Conservation (phyloP, 1,140 invertebrate species). For the Bicyclus anynana region DNA sequence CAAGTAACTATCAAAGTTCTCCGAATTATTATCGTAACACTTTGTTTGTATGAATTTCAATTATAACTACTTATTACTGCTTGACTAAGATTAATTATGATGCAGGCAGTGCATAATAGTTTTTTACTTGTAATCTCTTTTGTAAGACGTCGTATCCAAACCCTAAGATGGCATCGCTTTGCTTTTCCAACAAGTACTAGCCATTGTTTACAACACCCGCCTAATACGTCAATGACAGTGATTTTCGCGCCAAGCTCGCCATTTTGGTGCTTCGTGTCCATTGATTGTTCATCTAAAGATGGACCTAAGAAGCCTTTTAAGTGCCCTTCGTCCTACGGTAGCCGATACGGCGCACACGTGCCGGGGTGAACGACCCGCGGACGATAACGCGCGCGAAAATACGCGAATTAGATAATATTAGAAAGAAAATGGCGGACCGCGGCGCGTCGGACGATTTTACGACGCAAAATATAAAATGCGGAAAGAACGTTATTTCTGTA, state of each 20-base stretch:
- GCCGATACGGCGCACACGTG: slow-evolving; percentile 49
- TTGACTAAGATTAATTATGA: too few species aligned
- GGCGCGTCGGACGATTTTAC: slow-evolving; percentile 20
- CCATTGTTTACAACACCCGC: background rate
- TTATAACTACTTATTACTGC: too few species aligned
- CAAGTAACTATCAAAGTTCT: background rate
- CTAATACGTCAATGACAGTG: background rate
- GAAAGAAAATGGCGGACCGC: slow-evolving; percentile 59
- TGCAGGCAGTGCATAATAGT: too few species aligned
- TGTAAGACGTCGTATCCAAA: too few species aligned
- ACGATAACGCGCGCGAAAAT: slow-evolving; percentile 70
- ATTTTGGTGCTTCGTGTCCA: background rate
- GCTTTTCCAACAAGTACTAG: too few species aligned
- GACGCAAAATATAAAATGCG: background rate
- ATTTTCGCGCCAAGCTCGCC: background rate
- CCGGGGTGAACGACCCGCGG: slow-evolving; percentile 58
- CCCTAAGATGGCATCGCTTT: too few species aligned
- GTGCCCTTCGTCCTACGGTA: slow-evolving; percentile 1
- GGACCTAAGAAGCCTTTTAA: slow-evolving; percentile 3
- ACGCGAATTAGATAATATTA: slow-evolving; percentile 69
- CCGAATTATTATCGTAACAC: background rate
- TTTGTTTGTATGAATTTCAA: background rate
- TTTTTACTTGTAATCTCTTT: too few species aligned
- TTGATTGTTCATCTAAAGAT: slow-evolving; percentile 2
- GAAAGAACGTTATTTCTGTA: background rate